These are phyloP conservation scores for Myiothlypis coronata DNA, from an alignment of 2,797 vertebrate species.

Conservation along the genomic window DNA sequence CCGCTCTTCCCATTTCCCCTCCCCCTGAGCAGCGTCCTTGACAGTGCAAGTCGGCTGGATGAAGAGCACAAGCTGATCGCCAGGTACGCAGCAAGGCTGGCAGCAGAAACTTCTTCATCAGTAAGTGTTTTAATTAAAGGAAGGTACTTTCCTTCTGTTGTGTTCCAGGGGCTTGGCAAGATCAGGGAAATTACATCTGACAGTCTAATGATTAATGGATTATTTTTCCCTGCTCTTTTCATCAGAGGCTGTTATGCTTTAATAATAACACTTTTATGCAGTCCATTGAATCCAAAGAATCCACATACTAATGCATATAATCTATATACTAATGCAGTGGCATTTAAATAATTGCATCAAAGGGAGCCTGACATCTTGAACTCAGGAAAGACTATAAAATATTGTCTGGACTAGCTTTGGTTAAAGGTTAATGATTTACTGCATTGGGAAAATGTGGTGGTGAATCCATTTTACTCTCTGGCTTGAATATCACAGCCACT, in stretches of 20 bases:
- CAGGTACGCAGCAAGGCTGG: slow-evolving; percentile 95
- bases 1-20: not conserved
- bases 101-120: slow-evolving; percentile 87
- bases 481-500: not conserved
- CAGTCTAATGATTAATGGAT: slow-evolving; percentile 14
- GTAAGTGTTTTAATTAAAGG: slow-evolving; percentile 80
- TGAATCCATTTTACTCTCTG: slow-evolving; percentile 1
- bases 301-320: slow-evolving; percentile 8
- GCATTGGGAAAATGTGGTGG: not conserved
- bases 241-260: not conserved
- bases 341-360: slow-evolving; percentile 41
- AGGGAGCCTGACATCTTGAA: slow-evolving; percentile 14
- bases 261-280: slow-evolving; percentile 1
- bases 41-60: slow-evolving; percentile 90
- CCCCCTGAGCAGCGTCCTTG: slow-evolving; percentile 81
- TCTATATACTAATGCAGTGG: slow-evolving; percentile 19
- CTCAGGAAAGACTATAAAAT: slow-evolving; percentile 25
- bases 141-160: not conserved
- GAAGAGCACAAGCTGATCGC: slow-evolving; percentile 98
- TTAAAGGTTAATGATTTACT: slow-evolving; percentile 41
- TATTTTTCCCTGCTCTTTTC: slow-evolving; percentile 1
- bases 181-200: not conserved
- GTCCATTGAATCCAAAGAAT: slow-evolving; percentile 14
- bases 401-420: not conserved
- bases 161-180: slow-evolving; percentile 22